Evolutionary conservation across 2,888 invertebrate species (phyloP), one percentile per base, ranked within the genome.

Genomic region (Augiades crinisus): DNA sequence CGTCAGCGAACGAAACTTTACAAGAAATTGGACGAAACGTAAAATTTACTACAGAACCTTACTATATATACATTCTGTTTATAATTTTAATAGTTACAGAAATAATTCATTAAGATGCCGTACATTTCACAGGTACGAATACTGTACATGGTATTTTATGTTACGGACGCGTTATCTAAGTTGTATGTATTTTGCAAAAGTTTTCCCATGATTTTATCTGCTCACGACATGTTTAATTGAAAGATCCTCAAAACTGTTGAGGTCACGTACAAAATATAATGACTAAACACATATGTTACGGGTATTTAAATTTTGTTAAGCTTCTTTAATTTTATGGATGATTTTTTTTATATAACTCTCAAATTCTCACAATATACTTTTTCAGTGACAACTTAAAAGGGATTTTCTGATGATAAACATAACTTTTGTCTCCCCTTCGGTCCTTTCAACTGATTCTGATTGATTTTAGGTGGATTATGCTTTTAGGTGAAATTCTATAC

Each of bases 1-100:
- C 49, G 47, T 41, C 58, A 54, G 58, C 58, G 59, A 61, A n/a
- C n/a, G n/a, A n/a, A n/a, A n/a, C n/a, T n/a, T n/a, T n/a, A n/a
- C n/a, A n/a, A n/a, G n/a, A n/a, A n/a, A n/a, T n/a, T n/a, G n/a
- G n/a, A n/a, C n/a, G n/a, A n/a, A n/a, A n/a, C n/a, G n/a, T n/a
- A n/a, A n/a, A n/a, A 55, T 47, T 46, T 14, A 56, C 61, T 43
- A 53, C 55, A 62, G n/a, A n/a, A n/a, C n/a, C 36, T 10, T 24
- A 24, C n/a, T n/a, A n/a, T n/a, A n/a, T 27, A 14, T n/a, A n/a
- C n/a, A n/a, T 41, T 41, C 13, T 21, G 33, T 13, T 12, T 13
- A 12, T 19, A n/a, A 24, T 27, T 0, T 8, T 19, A 17, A 10
- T 10, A 31, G 17, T 31, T 43, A 31, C 14, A 17, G 5, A 3